Conservation (phyloP, 2,888 invertebrate species). For the Ischnus inquisitorius region DNA sequence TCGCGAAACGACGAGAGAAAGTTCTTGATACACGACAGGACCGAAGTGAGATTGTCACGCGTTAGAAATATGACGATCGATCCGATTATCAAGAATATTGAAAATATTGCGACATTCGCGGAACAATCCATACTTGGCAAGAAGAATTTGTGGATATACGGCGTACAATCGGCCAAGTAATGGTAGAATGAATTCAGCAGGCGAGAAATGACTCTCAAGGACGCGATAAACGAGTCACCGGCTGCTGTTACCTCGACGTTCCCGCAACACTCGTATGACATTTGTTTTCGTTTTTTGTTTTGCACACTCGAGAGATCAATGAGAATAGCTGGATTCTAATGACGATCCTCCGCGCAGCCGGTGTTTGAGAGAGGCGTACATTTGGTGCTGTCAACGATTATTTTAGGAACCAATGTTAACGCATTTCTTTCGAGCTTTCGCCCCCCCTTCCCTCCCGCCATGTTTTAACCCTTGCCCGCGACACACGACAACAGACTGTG, state of each 20-base stretch:
- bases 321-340: background rate
- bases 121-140: background rate
- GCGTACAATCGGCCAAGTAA: slow-evolving; percentile 22
- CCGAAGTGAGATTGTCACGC: background rate
- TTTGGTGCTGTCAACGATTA: background rate
- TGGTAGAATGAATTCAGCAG: slow-evolving; percentile 49
- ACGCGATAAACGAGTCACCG: slow-evolving; percentile 75
- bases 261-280: slow-evolving; percentile 82
- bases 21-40: background rate
- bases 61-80: background rate
- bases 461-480: slow-evolving; percentile 7
- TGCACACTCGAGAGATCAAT: background rate
- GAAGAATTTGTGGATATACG: background rate
- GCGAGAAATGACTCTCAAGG: slow-evolving; percentile 63
- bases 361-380: background rate
- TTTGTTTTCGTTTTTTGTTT: slow-evolving; percentile 65
- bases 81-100: background rate
- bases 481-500: slow-evolving; percentile 55
- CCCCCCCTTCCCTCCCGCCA: background rate
- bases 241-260: slow-evolving; percentile 70
- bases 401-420: slow-evolving; percentile 21
- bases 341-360: background rate
- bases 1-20: slow-evolving; percentile 4
- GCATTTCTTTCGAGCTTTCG: background rate
- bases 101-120: background rate